Conservation (phyloP, 2,113 vertebrate genomes). For the Symphodus melops region DNA sequence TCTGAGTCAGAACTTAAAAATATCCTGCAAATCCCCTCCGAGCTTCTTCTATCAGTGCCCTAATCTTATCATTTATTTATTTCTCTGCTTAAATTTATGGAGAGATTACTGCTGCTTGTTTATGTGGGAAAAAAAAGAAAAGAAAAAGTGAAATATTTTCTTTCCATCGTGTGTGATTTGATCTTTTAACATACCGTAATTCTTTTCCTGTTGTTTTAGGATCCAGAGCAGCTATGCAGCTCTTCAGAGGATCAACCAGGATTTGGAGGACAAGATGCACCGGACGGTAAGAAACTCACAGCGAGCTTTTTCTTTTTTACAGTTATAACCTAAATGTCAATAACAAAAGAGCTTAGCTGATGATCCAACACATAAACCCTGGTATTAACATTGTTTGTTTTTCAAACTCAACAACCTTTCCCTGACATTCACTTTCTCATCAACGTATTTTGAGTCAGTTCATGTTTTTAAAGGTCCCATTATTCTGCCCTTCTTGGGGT, state of each 20-base stretch:
- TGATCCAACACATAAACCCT: neutral
- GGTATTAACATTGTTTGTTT: neutral
- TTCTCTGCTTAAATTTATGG: constrained; percentile 11
- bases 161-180: constrained; percentile 12
- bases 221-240: constrained; percentile 96
- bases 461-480: neutral
- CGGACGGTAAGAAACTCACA: constrained; percentile 88
- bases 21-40: constrained; percentile 37
- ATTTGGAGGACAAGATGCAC: constrained; percentile 95
- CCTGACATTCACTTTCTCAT: neutral
- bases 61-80: constrained; percentile 22
- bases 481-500: too few species aligned
- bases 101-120: constrained; percentile 17
- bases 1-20: constrained; percentile 34
- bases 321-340: neutral
- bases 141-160: constrained; percentile 13
- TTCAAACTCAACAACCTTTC: neutral
- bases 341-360: neutral
- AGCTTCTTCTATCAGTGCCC: neutral
- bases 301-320: neutral
- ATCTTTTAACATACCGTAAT: neutral
- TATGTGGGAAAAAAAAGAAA: too few species aligned
- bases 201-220: constrained; percentile 76
- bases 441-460: neutral
- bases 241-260: constrained; percentile 97